Evolutionary conservation across 2,888 invertebrate genomes (phyloP), one percentile per base, ranked within the genome.

Genomic region (Chrysotoxum bicinctum): DNA sequence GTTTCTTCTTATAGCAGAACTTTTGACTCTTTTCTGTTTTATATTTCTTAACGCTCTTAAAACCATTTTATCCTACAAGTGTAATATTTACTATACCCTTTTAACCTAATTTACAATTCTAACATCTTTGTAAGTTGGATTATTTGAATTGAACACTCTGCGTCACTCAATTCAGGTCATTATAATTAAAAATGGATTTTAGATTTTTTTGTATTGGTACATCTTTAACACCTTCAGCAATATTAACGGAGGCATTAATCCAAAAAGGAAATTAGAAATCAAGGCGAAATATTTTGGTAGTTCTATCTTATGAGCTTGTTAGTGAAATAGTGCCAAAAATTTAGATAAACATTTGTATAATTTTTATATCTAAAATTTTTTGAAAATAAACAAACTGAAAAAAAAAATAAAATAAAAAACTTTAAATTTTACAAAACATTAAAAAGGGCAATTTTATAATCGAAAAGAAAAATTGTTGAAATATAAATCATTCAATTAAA

Each of bases 71-170:
- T 64, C 37, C 21, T 48, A 66, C 32, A 48, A 48, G 32, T 66
- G 35, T 66, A 32, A 52, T 68, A 23, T 68, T 68, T 50, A 50
- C 48, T 32, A 35, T 68, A 68, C 48, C 43, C 30, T 30, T 45
- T 64, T 64, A 64, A 64, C 62, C 62, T 64, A 64, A 43, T 64
- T 64, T 62, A 40, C 10, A 43, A 43, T 30, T 16, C 10, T 19
- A 7, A 23, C 19, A 45, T 30, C 30, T 14, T 37, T 60, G 14
- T 60, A 35, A 14, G 19, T 35, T 37, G 58, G 58, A 58, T 58
- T 58, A 58, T 35, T 35, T 58, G 35, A 35, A 35, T 19, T 58
- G 21, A 58, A 14, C 26, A 16, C 26, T 40, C 19, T 45, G 19
- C 14, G 35, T 35, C 58, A 58, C 9, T 54, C 43, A 40, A 54